Conservation (phyloP, 2,888 invertebrate genomes). For the Rhorus exstirpatorius region DNA sequence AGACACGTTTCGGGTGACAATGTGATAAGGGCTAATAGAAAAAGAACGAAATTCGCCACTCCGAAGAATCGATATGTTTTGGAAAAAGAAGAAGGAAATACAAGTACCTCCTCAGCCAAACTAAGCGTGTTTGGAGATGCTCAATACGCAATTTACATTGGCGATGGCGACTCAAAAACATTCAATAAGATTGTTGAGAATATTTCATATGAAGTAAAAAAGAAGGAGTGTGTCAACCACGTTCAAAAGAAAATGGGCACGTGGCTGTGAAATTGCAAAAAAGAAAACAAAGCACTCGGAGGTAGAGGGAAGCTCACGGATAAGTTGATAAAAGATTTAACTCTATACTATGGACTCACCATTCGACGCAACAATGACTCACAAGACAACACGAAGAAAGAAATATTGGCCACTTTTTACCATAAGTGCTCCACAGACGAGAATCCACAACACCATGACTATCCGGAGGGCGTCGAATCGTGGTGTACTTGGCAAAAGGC, state of each 20-base stretch:
- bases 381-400: conserved; percentile 66
- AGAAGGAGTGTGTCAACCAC: too few relatives aligned
- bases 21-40: background rate
- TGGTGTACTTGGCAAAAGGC: too few relatives aligned
- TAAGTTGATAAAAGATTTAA: conserved; percentile 67
- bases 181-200: conserved; percentile 45
- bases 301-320: conserved; percentile 65
- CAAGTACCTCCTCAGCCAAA: conserved; percentile 9
- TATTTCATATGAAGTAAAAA: conserved; percentile 47
- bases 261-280: conserved; percentile 58
- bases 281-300: conserved; percentile 55
- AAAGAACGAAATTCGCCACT: too few relatives aligned
- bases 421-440: too few relatives aligned
- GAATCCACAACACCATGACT: too few relatives aligned
- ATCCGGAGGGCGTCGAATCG: too few relatives aligned
- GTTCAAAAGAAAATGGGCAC: conserved; percentile 56
- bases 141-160: too few relatives aligned
- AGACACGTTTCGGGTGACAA: conserved; percentile 12
- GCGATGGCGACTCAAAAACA: too few relatives aligned
- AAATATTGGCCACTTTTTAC: conserved; percentile 65
- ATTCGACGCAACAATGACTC: too few relatives aligned
- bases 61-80: too few relatives aligned
- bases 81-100: too few relatives aligned
- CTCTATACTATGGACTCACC: conserved; percentile 60
- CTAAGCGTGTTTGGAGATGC: conserved; percentile 14